These are phyloP conservation scores for Malurus cyaneus DNA, from an alignment of 2,113 vertebrate genomes.

Conservation along the genomic window DNA sequence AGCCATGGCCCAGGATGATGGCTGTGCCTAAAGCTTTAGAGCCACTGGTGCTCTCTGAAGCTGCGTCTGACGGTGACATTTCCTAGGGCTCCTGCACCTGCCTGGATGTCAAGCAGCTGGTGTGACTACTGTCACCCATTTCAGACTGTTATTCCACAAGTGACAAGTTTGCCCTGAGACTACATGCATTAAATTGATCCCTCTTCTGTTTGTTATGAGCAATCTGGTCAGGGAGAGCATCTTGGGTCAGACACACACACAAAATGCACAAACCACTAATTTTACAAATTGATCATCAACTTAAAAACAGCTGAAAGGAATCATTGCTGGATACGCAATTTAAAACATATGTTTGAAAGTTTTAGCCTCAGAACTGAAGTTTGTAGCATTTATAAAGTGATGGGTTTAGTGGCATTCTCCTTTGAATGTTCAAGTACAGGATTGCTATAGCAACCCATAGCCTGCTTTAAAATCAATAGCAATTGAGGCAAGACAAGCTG, in stretches of 20 bases:
- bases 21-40: constrained; percentile 59
- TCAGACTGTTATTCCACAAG: constrained; percentile 42
- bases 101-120: constrained; percentile 71
- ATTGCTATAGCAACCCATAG: constrained; percentile 38
- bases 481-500: constrained; percentile 41
- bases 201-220: constrained; percentile 43
- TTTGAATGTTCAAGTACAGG: neutral
- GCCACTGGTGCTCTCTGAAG: constrained; percentile 57
- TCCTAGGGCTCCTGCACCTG: constrained; percentile 74
- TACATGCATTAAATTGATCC: constrained; percentile 39
- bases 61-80: constrained; percentile 70
- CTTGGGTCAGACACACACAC: neutral
- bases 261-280: neutral
- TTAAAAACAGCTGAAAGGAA: neutral
- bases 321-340: neutral
- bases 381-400: neutral
- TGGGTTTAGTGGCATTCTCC: neutral
- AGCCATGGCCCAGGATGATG: constrained; percentile 66
- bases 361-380: neutral
- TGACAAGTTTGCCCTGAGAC: constrained; percentile 58
- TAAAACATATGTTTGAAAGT: neutral
- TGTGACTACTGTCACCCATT: constrained; percentile 58
- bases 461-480: constrained; percentile 47
- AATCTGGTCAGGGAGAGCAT: neutral
- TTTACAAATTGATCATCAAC: neutral